Conservation (phyloP, 2,797 vertebrate species). For the Karalla daura region DNA sequence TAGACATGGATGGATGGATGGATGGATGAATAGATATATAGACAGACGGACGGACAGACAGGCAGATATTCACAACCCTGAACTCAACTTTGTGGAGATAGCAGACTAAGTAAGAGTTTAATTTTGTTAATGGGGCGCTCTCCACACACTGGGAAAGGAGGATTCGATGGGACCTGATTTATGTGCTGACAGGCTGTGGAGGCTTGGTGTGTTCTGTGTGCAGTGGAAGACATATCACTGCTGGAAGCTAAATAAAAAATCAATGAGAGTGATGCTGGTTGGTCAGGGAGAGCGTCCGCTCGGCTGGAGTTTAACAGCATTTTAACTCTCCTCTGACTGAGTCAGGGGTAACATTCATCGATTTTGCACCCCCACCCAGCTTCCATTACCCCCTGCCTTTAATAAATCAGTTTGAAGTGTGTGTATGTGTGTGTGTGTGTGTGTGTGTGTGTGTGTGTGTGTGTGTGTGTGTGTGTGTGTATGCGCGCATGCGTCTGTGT, state of each 20-base stretch:
- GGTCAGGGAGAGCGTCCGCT: constrained; percentile 73
- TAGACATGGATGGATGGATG: no score
- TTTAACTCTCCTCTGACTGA: constrained; percentile 80
- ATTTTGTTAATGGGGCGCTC: constrained; percentile 69
- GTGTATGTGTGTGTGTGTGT: constrained; percentile 7
- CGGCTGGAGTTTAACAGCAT: constrained; percentile 77
- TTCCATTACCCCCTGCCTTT: constrained; percentile 66
- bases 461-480: constrained; percentile 5
- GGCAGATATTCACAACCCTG: constrained; percentile 37
- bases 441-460: constrained; percentile 25
- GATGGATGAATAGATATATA: no score
- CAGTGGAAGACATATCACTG: constrained; percentile 70
- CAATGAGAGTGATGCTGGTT: constrained; percentile 69
- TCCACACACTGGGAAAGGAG: constrained; percentile 34
- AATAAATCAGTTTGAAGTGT: constrained; percentile 75
- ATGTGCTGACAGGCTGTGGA: constrained; percentile 73
- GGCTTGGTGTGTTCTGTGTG: constrained; percentile 47
- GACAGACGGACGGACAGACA: no score
- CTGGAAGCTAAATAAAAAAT: constrained; percentile 84
- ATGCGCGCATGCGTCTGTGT: constrained; percentile 23
- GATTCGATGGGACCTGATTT: constrained; percentile 70
- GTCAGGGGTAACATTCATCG: constrained; percentile 75
- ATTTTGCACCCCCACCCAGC: constrained; percentile 69
- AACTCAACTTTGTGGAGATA: constrained; percentile 42
- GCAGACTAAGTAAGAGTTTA: constrained; percentile 72